phyloP scores from a whole-genome alignment of 1,140 invertebrate species.

The Ctenoplectra terminalis region DNA sequence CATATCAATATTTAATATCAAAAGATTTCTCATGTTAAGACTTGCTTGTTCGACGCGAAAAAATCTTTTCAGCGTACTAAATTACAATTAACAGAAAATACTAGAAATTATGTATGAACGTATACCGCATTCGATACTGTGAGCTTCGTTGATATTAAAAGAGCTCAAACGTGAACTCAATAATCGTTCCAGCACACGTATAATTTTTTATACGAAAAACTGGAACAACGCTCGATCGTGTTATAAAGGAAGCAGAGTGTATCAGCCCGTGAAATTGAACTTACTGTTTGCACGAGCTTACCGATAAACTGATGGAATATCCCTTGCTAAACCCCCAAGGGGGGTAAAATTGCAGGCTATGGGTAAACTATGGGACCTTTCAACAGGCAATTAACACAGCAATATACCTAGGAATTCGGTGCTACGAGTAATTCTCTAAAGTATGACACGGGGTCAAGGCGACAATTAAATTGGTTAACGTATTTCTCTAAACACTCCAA shows the following conservation, averaged over 20 bases:
- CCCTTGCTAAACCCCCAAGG: constrained; percentile 38
- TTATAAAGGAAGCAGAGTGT: constrained; percentile 8
- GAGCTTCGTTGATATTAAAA: too few relatives aligned
- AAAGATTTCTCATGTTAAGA: too few relatives aligned
- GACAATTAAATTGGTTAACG: constrained; percentile 23
- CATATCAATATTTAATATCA: too few relatives aligned
- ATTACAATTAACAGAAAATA: too few relatives aligned
- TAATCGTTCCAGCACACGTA: neutral
- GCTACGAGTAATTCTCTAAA: constrained; percentile 45
- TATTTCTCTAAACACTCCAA: constrained; percentile 24
- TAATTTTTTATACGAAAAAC: neutral
- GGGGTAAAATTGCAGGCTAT: constrained; percentile 30
- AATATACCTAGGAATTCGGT: constrained; percentile 31
- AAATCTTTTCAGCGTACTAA: too few relatives aligned
- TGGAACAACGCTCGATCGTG: neutral
- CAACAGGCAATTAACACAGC: constrained; percentile 52
- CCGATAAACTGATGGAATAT: constrained; percentile 41
- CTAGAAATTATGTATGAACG: too few relatives aligned
- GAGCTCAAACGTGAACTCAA: neutral
- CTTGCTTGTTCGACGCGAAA: too few relatives aligned
- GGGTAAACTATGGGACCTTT: constrained; percentile 43
- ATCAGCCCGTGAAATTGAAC: constrained; percentile 37
- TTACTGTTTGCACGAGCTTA: constrained; percentile 38
- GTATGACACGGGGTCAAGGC: constrained; percentile 13
- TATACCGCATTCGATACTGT: too few relatives aligned